Evolutionary conservation across 2,888 invertebrate genomes (phyloP), one percentile per base, ranked within the genome.

Genomic region (Dryadula phaetusa): DNA sequence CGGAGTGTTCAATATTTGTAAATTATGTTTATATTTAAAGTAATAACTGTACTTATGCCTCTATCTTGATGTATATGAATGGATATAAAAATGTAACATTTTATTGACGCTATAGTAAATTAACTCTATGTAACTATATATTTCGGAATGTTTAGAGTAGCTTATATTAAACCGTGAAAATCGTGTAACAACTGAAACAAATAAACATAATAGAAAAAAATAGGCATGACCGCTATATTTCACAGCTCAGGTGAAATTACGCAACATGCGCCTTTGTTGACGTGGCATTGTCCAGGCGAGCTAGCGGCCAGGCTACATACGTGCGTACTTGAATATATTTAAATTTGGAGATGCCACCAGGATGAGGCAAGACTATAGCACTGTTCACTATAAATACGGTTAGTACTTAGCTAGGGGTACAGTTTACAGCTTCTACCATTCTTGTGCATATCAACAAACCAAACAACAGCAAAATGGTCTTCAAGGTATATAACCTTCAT

Each of bases 271-370:
- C 82, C 86, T 85, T 92, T 91, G 90, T 92, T 85, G 82, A 81
- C 82, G 81, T 81, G 88, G 86, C 88, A 91, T 92, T 92, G 92
- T 92, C 90, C 90, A 85, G 83, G 74, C 78, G 80, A 81, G 85
- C 89, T 85, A 80, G 78, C 83, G 76, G 72, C 75, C 80, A 72
- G 80, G 77, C 81, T 79, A 46, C 70, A 88, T 91, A 92, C 92
- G 92, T 92, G 92, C 89, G 92, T 92, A 90, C 92, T 92, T 92
- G 92, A 92, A 87, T 87, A 90, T 92, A 92, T 92, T 92, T 85
- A 92, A 92, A 92, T 92, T 91, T 90, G 90, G 87, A 92, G 91
- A 92, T 90, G 89, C 87, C 84, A 82, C 85, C 85, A 84, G 92
- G 90, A 89, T 92, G 90, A 87, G 76, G 92, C 92, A 92, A 92